These are phyloP conservation scores for Enchytraeus crypticus DNA, from an alignment of 2,888 invertebrate genomes.

Conservation along the genomic window DNA sequence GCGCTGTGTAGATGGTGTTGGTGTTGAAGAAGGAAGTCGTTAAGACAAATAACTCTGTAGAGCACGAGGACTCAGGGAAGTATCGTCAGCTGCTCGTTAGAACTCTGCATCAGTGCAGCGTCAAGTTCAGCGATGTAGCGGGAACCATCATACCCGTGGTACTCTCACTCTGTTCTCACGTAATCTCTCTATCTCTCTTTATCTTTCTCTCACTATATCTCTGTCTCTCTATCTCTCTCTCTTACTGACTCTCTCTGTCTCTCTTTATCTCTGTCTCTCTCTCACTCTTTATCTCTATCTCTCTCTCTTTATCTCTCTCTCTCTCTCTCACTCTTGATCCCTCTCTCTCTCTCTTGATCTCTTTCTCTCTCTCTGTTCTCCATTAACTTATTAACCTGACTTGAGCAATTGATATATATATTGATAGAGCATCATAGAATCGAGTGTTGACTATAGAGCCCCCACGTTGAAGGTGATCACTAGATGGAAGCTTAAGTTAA, in stretches of 20 bases:
- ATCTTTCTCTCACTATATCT: too few relatives aligned
- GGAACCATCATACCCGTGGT: conserved; percentile 80
- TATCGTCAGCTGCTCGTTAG: conserved; percentile 89
- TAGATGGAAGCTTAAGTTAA: too few relatives aligned
- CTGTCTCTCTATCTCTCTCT: too few relatives aligned
- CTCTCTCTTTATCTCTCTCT: too few relatives aligned
- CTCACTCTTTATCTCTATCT: too few relatives aligned
- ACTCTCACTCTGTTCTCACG: too few relatives aligned
- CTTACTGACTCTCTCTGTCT: too few relatives aligned
- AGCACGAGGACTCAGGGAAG: conserved; percentile 88
- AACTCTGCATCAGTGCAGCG: conserved; percentile 83
- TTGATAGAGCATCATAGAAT: conserved; percentile 57
- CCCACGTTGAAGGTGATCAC: too few relatives aligned
- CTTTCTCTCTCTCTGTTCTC: not conserved
- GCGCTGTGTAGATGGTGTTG: conserved; percentile 72
- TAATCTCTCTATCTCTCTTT: too few relatives aligned
- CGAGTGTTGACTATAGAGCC: not conserved
- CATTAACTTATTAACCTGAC: conserved; percentile 44
- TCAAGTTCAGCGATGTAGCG: conserved; percentile 85
- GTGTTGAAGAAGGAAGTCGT: conserved; percentile 85
- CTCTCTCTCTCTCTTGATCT: too few relatives aligned
- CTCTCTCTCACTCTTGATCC: too few relatives aligned
- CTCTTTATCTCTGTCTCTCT: too few relatives aligned
- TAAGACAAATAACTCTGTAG: conserved; percentile 72
- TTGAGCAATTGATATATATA: conserved; percentile 82